A percentile compares a stretch with the other conserved stretches of the same genome.
phyloP scores from a whole-genome alignment of 2,888 invertebrate species.

The Mythimna impura region DNA sequence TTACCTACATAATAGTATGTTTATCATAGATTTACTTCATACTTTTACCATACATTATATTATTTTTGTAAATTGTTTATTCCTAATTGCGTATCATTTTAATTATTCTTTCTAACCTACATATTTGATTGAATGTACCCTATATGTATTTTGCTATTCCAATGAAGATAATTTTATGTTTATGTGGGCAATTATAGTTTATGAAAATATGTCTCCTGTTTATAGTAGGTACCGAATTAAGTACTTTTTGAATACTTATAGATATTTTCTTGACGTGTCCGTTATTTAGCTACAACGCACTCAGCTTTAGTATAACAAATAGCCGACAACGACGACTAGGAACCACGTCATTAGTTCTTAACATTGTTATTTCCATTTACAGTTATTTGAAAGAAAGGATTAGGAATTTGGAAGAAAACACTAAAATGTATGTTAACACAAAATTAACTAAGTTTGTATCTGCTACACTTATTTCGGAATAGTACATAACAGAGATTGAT shows the following conservation, averaged over 20 bases:
- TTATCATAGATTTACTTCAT: constrained; percentile 68
- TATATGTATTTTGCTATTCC: constrained; percentile 65
- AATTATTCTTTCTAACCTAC: constrained; percentile 54
- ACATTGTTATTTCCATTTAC: constrained; percentile 8
- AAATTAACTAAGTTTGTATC: constrained; percentile 19
- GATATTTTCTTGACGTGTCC: constrained; percentile 51
- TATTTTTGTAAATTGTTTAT: constrained; percentile 63
- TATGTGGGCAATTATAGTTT: constrained; percentile 88
- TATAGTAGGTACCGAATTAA: constrained; percentile 69
- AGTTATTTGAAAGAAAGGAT: constrained; percentile 9
- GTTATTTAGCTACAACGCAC: constrained; percentile 37
- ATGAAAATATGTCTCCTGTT: constrained; percentile 89
- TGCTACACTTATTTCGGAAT: constrained; percentile 15
- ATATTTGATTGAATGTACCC: constrained; percentile 62
- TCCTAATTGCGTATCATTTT: constrained; percentile 54
- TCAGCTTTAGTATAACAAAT: constrained; percentile 27
- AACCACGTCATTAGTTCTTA: constrained; percentile 11
- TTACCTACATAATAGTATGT: constrained; percentile 61
- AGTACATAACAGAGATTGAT: constrained; percentile 26
- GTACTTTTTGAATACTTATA: constrained; percentile 58
- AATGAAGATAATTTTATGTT: constrained; percentile 56
- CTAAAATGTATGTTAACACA: constrained; percentile 18
- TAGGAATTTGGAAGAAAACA: background rate
- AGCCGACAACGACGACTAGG: constrained; percentile 31
- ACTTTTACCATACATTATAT: constrained; percentile 50